Conservation (phyloP, 1,140 invertebrate species). For the Zaprionus ornatus region DNA sequence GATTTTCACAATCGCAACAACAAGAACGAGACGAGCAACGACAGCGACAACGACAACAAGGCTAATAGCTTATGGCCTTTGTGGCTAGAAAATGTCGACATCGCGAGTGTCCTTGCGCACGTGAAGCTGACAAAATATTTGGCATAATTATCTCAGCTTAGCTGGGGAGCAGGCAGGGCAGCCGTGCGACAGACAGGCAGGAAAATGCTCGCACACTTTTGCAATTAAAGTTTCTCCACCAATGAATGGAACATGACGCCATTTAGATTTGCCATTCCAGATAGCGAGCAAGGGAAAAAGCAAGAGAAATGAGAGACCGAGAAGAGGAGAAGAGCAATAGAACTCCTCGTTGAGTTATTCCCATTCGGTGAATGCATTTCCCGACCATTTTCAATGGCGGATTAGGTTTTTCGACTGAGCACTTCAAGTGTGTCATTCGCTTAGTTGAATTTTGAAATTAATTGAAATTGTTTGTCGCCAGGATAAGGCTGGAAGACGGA, state of each 20-base stretch:
- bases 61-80: conserved; percentile 25
- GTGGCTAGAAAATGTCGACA: conserved; percentile 14
- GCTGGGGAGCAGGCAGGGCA: background rate
- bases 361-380: conserved; percentile 46
- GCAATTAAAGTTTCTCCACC: conserved; percentile 69
- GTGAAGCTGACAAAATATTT: conserved; percentile 50
- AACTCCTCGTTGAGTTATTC: conserved; percentile 47
- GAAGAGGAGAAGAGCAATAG: background rate
- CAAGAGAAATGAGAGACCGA: conserved; percentile 6
- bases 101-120: conserved; percentile 10
- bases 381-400: conserved; percentile 6
- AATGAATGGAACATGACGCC: conserved; percentile 49
- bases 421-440: conserved; percentile 56
- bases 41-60: conserved; percentile 2
- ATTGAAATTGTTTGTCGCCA: conserved; percentile 69
- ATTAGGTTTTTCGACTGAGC: conserved; percentile 27
- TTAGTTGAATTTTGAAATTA: conserved; percentile 75
- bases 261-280: conserved; percentile 69
- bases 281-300: conserved; percentile 26
- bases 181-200: background rate
- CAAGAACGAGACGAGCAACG: background rate
- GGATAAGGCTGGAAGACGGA: conserved; percentile 27
- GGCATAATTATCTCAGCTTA: conserved; percentile 64
- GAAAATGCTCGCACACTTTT: conserved; percentile 43
- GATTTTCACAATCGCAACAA: conserved; percentile 26